Percentiles rank a stretch among this genome's conserved stretches.
phyloP scores from a whole-genome alignment of 2,888 invertebrate genomes.

The Caenorhabditis sulstoni region DNA sequence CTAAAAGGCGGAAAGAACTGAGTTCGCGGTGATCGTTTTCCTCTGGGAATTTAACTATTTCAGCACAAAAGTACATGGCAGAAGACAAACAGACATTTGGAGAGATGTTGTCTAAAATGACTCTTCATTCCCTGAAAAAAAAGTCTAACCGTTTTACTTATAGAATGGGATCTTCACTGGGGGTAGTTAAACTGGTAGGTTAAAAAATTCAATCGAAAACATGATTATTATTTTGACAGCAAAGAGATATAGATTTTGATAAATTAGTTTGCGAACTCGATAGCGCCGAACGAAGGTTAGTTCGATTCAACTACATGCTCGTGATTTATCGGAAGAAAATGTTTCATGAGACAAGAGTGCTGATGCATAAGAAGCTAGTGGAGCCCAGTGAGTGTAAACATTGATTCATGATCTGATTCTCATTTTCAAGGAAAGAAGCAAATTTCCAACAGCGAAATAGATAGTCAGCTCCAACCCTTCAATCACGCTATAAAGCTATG shows the following conservation, averaged over 20 bases:
- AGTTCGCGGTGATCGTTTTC: slow-evolving; percentile 37
- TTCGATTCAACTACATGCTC: slow-evolving; percentile 69
- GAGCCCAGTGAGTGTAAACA: slow-evolving; percentile 56
- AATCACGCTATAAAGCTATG: slow-evolving; percentile 58
- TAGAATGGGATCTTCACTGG: slow-evolving; percentile 73
- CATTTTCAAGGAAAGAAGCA: slow-evolving; percentile 55
- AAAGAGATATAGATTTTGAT: slow-evolving; percentile 71
- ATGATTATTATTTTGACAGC: slow-evolving; percentile 37
- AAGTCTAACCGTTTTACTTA: slow-evolving; percentile 78
- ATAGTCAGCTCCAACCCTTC: slow-evolving; percentile 58
- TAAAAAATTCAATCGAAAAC: background rate
- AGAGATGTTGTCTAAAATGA: slow-evolving; percentile 73
- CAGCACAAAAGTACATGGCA: slow-evolving; percentile 71
- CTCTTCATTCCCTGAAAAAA: slow-evolving; percentile 75
- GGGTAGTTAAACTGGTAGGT: slow-evolving; percentile 70
- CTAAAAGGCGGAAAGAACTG: slow-evolving; percentile 76
- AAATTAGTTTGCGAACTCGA: slow-evolving; percentile 70
- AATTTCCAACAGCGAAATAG: slow-evolving; percentile 49
- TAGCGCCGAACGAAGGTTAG: slow-evolving; percentile 70
- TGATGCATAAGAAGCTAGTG: slow-evolving; percentile 61
- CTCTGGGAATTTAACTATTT: slow-evolving; percentile 27
- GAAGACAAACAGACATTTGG: slow-evolving; percentile 66
- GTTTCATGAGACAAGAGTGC: slow-evolving; percentile 63
- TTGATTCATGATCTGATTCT: background rate
- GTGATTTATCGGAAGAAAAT: slow-evolving; percentile 69